A percentile compares a stretch with the other conserved stretches of the same genome.
Conservation (phyloP, 1,140 invertebrate genomes). For the Anastrepha ludens region DNA sequence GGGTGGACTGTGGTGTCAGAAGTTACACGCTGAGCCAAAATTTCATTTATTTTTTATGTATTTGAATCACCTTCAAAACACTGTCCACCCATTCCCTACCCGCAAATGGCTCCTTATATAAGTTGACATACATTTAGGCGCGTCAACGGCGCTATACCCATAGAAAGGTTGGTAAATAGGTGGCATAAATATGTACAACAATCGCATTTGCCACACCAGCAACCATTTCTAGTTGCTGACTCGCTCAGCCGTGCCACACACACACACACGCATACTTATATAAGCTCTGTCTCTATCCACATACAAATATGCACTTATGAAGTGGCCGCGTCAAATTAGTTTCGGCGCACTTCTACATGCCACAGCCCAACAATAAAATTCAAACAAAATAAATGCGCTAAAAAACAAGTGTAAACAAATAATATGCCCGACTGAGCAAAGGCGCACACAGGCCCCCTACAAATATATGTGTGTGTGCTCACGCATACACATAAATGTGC, state of each 20-base stretch:
- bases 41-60: background rate
- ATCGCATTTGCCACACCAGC: background rate
- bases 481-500: background rate
- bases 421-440: slow-evolving; percentile 37
- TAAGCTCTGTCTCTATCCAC: background rate
- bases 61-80: background rate
- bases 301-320: background rate
- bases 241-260: background rate
- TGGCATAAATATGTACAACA: background rate
- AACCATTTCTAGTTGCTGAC: background rate
- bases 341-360: slow-evolving; percentile 13
- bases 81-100: background rate
- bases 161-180: background rate
- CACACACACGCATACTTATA: background rate
- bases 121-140: slow-evolving; percentile 47
- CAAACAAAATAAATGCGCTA: slow-evolving; percentile 24
- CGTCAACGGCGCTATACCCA: background rate
- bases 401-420: slow-evolving; percentile 33
- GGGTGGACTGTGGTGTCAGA: too few species aligned
- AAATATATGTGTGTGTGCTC: background rate
- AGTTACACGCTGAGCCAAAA: background rate
- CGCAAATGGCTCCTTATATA: background rate
- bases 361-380: background rate
- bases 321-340: slow-evolving; percentile 44
- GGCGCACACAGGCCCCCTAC: background rate